phyloP scores from a whole-genome alignment of 2,888 invertebrate genomes.

The Hofmannophila pseudospretella region DNA sequence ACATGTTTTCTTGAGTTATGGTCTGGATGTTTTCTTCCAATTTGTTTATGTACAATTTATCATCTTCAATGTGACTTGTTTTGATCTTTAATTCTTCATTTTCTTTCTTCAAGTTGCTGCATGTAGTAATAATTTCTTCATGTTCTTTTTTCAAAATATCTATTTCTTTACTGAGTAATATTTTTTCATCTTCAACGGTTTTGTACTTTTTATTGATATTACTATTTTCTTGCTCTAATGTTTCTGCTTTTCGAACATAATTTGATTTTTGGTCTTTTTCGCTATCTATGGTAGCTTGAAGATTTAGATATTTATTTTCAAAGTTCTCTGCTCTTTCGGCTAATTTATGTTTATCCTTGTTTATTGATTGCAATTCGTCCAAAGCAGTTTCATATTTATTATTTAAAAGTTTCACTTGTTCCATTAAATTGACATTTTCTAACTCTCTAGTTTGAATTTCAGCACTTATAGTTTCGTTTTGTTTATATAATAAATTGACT shows the following conservation, averaged over 20 bases:
- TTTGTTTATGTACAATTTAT: constrained; percentile 21
- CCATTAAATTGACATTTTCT: constrained; percentile 15
- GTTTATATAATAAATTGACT: constrained; percentile 21
- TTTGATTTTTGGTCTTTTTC: neutral
- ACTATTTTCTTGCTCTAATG: constrained; percentile 3
- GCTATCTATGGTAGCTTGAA: constrained; percentile 2
- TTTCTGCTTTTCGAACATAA: neutral
- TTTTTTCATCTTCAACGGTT: constrained; percentile 11
- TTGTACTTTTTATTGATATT: constrained; percentile 3
- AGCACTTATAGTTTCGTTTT: constrained; percentile 29
- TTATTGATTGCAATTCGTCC: constrained; percentile 17
- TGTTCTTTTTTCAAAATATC: constrained; percentile 18
- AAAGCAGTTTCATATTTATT: constrained; percentile 14
- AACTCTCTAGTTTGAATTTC: constrained; percentile 19
- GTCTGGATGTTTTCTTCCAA: constrained; percentile 33
- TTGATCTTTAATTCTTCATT: constrained; percentile 9
- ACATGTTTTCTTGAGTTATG: constrained; percentile 48
- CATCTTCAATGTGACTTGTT: constrained; percentile 10
- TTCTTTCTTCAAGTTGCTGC: neutral
- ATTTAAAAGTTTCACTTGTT: constrained; percentile 20
- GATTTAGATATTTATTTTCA: constrained; percentile 6
- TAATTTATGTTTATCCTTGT: constrained; percentile 5
- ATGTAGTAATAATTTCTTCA: neutral
- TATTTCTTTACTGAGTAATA: constrained; percentile 20
- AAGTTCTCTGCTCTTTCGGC: constrained; percentile 1